These are phyloP conservation scores for Lamprologus tigripictilis DNA, from an alignment of 2,113 vertebrate species.

Conservation along the genomic window DNA sequence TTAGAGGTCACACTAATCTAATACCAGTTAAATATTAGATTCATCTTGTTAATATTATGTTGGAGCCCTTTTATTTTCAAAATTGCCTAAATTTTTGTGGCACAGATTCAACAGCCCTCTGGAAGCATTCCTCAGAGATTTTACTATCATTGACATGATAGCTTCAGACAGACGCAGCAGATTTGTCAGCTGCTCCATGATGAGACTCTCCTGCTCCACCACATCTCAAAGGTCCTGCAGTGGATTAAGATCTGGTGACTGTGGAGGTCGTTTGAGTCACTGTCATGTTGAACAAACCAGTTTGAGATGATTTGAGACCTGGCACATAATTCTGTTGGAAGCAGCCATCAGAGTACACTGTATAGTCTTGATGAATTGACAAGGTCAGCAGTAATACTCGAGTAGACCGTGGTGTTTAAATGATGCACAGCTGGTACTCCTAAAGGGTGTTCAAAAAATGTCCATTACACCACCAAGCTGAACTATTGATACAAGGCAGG, in stretches of 20 bases:
- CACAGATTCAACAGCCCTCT: not conserved
- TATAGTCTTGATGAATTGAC: not conserved
- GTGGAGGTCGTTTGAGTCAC: not conserved
- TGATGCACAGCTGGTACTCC: not conserved
- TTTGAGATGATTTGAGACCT: not conserved
- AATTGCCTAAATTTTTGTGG: not conserved
- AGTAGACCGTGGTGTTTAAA: not conserved
- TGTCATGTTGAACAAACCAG: not conserved
- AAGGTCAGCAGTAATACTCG: not conserved
- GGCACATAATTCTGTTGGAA: not conserved
- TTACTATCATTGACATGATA: not conserved
- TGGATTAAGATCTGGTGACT: not conserved
- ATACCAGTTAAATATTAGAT: not conserved
- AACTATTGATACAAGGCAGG: not conserved
- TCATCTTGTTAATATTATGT: not conserved
- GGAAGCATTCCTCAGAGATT: not conserved
- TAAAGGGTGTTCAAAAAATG: not conserved
- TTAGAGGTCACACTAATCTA: not conserved
- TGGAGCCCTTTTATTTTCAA: not conserved
- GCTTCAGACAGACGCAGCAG: not conserved
- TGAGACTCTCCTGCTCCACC: not conserved
- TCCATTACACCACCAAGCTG: not conserved
- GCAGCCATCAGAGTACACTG: not conserved
- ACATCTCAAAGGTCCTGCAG: not conserved
- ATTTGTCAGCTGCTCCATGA: not conserved